Percentiles rank a stretch among this genome's conserved stretches.
phyloP scores from a whole-genome alignment of 2,113 vertebrate genomes.

The Henicopernis longicauda region DNA sequence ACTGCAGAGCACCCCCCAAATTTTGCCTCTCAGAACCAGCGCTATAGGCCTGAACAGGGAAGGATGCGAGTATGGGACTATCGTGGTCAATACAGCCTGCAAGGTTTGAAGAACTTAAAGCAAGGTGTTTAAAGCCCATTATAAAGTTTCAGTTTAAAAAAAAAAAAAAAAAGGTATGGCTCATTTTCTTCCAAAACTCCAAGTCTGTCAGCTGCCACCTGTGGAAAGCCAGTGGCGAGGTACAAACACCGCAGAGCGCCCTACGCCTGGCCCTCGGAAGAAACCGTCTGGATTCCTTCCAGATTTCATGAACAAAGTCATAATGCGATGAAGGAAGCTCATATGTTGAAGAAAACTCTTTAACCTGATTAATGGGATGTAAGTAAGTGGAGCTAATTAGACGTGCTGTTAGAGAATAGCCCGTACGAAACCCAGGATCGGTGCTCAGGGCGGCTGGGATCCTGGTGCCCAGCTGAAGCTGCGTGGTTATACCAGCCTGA shows the following conservation, averaged over 20 bases:
- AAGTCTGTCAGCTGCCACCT: background rate
- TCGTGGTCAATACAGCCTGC: background rate
- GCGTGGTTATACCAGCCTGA: background rate
- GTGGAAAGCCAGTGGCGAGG: background rate
- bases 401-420: background rate
- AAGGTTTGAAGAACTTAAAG: background rate
- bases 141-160: background rate
- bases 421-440: fast-evolving
- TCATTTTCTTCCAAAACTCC: background rate
- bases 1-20: background rate
- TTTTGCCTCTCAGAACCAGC: background rate
- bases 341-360: conserved; percentile 22
- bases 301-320: background rate
- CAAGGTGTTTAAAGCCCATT: background rate
- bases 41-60: background rate
- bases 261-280: background rate
- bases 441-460: background rate
- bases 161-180: background rate
- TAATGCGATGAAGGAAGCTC: conserved; percentile 17
- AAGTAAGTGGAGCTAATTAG: conserved; percentile 55
- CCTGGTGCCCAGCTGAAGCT: background rate
- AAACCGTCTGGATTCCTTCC: background rate
- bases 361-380: conserved; percentile 61
- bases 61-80: background rate
- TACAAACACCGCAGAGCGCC: background rate